Evolutionary conservation across 2,113 vertebrate species (phyloP).

Genomic region (Dicerorhinus sumatrensis): DNA sequence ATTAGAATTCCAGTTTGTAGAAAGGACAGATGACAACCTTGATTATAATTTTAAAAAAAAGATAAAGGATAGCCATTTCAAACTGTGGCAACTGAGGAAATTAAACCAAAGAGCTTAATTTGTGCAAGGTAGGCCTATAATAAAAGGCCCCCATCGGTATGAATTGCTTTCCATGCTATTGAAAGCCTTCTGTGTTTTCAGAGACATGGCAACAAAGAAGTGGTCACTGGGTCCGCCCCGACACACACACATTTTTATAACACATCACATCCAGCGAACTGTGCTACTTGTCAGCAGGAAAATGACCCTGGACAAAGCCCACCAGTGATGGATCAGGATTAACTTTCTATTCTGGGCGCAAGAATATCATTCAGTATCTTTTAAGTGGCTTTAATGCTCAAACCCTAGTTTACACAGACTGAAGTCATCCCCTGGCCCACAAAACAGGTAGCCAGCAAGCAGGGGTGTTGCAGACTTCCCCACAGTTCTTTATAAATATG

Average conservation of each 20-base stretch:
- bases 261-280: slow-evolving; percentile 54
- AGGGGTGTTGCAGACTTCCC: not conserved
- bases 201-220: slow-evolving; percentile 52
- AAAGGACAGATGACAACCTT: slow-evolving; percentile 68
- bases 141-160: slow-evolving; percentile 30
- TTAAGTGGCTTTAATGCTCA: slow-evolving; percentile 62
- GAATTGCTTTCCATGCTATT: slow-evolving; percentile 57
- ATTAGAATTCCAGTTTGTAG: slow-evolving; percentile 71
- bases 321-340: slow-evolving; percentile 50
- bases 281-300: slow-evolving; percentile 56
- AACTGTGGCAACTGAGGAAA: slow-evolving; percentile 65
- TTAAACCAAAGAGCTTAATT: slow-evolving; percentile 69
- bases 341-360: slow-evolving; percentile 50
- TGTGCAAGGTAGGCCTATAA: slow-evolving; percentile 51
- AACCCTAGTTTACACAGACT: slow-evolving; percentile 21
- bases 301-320: slow-evolving; percentile 66
- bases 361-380: slow-evolving; percentile 59
- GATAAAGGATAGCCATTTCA: slow-evolving; percentile 66
- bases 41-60: slow-evolving; percentile 62
- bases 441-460: slow-evolving; percentile 52
- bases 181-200: slow-evolving; percentile 67
- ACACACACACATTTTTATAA: slow-evolving; percentile 35
- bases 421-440: slow-evolving; percentile 32
- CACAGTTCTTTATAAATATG: slow-evolving; percentile 49
- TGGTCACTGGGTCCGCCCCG: not conserved